Evolutionary conservation across 2,797 vertebrate species (phyloP).

Genomic region (Amphiprion clarkii): DNA sequence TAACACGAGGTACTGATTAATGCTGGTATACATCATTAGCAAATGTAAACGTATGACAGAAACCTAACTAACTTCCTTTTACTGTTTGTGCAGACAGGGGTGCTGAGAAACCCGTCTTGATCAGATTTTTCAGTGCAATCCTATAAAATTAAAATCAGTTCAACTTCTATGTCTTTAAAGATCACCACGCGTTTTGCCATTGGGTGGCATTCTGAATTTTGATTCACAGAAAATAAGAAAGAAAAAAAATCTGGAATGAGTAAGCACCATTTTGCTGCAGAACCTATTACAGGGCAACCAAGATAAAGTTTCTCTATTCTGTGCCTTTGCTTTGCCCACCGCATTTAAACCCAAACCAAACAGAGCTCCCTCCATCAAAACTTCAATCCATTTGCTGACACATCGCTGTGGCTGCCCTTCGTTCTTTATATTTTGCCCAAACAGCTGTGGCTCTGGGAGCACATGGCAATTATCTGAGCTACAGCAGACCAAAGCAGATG

Average conservation of each 20-base stretch:
- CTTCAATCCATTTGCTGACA: conserved; percentile 11
- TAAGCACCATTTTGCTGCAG: background rate
- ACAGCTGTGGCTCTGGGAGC: conserved; percentile 7
- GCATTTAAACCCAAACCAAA: conserved; percentile 3
- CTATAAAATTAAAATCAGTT: conserved; percentile 23
- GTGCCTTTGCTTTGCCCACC: background rate
- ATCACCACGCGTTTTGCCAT: background rate
- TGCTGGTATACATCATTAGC: background rate
- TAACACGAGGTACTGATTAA: background rate
- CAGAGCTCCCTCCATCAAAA: conserved; percentile 4
- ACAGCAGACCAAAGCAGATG: conserved; percentile 31
- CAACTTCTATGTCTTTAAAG: background rate
- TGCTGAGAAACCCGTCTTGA: background rate
- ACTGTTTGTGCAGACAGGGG: conserved; percentile 15
- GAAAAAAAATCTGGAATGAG: background rate
- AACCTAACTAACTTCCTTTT: background rate
- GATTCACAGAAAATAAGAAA: background rate
- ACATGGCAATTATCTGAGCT: conserved; percentile 29
- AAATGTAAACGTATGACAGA: background rate
- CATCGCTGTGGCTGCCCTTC: conserved; percentile 2
- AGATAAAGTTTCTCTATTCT: background rate
- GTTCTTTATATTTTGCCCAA: conserved; percentile 1
- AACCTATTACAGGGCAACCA: background rate
- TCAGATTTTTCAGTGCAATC: conserved; percentile 15
- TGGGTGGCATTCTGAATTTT: background rate